Evolutionary conservation across 1,140 invertebrate genomes (phyloP), one percentile per base, ranked within the genome.

Genomic region (Hydropsyche tenuis): DNA sequence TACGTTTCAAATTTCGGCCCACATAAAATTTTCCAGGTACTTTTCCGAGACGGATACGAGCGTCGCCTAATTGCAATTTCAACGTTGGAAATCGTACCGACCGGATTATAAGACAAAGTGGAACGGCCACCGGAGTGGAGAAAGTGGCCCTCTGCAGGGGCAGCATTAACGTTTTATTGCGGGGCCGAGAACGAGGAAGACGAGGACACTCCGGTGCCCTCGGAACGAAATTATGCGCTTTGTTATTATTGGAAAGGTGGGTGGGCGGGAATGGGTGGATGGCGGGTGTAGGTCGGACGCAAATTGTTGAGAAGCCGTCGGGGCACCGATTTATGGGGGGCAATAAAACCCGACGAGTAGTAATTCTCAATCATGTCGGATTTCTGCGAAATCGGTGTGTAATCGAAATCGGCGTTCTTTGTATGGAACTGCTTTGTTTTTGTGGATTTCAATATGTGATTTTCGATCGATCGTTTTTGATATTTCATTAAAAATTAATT

Each of bases 31-130:
- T 71, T 43, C 30, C 12, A 23, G 69, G 27, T 18, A 7, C 62
- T 23, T 37, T 37, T 37, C 12, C 18, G 72, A 73, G 72, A 73
- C 51, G 72, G 69, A 76, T 76, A 69, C 70, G 25, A 3, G 3
- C 70, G 11, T 48, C 62, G 53, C 73, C 75, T 76, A 76, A 76
- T 76, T 76, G 72, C 75, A 76, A 76, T 76, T 73, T 76, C 72
- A 72, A 71, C 72, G 62, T 37, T 72, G 66, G 75, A 72, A 72
- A 75, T 69, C 72, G 66, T 72, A 73, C 69, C 60, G 37, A 14
- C 62, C 66, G 72, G 73, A 20, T 43, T 43, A 76, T 73, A 73
- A 76, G 75, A 76, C 75, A 76, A 76, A 76, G 66, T 76, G 69
- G 69, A n/a, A 46, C 45, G 43, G 37, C 9, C 22, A 63, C 53